phyloP scores from a whole-genome alignment of 2,113 vertebrate species.

The Trogon melanurus region DNA sequence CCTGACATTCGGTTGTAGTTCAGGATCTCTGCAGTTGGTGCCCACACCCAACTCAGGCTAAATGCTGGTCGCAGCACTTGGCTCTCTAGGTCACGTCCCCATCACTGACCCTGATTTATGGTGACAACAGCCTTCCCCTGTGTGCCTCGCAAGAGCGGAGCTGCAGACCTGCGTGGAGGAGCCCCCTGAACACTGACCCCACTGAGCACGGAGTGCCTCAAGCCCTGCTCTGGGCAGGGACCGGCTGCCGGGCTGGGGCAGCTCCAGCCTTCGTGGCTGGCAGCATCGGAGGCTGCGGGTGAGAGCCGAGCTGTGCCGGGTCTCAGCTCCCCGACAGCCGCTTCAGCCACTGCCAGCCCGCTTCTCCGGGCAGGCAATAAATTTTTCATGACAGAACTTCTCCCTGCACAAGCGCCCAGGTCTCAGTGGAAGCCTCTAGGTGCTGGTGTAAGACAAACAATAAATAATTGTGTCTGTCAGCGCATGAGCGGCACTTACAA shows the following conservation, averaged over 20 bases:
- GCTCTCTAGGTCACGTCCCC: background rate
- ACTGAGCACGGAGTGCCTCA: fast-evolving
- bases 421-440: background rate
- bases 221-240: background rate
- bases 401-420: background rate
- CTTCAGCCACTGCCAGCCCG: background rate
- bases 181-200: fast-evolving
- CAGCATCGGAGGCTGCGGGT: fast-evolving
- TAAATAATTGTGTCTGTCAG: background rate
- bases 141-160: fast-evolving
- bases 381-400: background rate
- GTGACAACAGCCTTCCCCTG: background rate
- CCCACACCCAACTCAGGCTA: background rate
- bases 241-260: background rate
- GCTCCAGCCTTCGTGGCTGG: background rate
- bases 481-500: background rate
- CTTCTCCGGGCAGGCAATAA: background rate
- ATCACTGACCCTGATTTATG: fast-evolving
- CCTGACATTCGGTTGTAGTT: fast-evolving
- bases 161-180: background rate
- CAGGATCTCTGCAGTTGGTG: too few species aligned
- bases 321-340: background rate
- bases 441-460: background rate
- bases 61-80: background rate
- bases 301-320: too few species aligned